Evolutionary conservation across 2,888 invertebrate genomes (phyloP), one percentile per base, ranked within the genome.

Genomic region (Acanthosepion lycidas): DNA sequence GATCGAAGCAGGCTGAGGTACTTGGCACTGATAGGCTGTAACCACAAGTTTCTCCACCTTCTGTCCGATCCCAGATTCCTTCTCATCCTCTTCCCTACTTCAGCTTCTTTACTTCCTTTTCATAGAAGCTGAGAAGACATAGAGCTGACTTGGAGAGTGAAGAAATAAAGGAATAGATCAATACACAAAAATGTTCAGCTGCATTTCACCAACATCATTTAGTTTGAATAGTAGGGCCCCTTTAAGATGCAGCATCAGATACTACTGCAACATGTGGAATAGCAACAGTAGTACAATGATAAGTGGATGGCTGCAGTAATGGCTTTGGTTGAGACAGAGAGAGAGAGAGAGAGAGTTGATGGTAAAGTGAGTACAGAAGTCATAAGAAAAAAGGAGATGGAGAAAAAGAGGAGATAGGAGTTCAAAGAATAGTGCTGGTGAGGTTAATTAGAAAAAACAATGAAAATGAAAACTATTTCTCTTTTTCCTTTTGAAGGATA

Each of bases 141-240:
- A 33, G 78, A 78, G 33, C 78, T 78, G 33, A 78, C n/a, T 78
- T 78, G 78, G 78, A 78, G 78, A 78, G 78, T 78, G 15, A n/a
- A n/a, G 78, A 78, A 78, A 78, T 78, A n/a, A 78, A 78, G n/a
- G 33, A 78, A 78, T 28, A 78, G 78, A 78, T 78, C 78, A n/a
- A 78, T 78, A 78, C 20, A 78, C 15, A n/a, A 78, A 78, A 78
- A 78, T 78, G 15, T 78, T 78, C 78, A 78, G 0, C 33, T 78
- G n/a, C 78, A 78, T 78, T 78, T 78, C 78, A n/a, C 78, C 78
- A n/a, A 78, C n/a, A 78, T n/a, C 78, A 78, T n/a, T 78, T n/a
- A 9, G 20, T 33, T 78, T n/a, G 78, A 78, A n/a, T n/a, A 33
- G n/a, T 78, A n/a, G 33, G 78, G 78, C n/a, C 78, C 78, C 78